Evolutionary conservation across 2,113 vertebrate genomes (phyloP), one percentile per base, ranked within the genome.

Genomic region (Catagonus wagneri): DNA sequence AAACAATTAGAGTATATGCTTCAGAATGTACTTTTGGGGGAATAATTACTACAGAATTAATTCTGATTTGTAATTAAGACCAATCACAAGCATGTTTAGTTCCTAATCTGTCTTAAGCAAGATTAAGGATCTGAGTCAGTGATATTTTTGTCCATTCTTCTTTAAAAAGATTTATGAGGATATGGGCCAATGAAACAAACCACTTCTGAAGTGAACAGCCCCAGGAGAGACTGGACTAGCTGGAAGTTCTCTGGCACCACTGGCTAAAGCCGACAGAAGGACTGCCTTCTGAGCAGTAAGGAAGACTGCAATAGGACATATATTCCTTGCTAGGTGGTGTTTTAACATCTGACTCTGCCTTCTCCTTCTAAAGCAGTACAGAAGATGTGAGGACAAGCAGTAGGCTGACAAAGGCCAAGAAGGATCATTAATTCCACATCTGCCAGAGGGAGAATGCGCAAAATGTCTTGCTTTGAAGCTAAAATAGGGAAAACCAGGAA

Each of bases 1-100:
- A 94, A 96, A 96, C 1, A 83, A 93, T 58, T 95, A 87, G 20
- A 80, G 7, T 71, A 44, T 54, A 88, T 36, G 58, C 34, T 81
- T 95, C 78, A 89, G 68, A 81, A 87, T 87, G 22, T 86, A 84
- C 29, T 71, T 36, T 61, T 66, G 5, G 5, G 44, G 34, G 39
- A 58, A 61, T 63, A 89, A 94, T 58, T 11, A 86, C 44, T 92
- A 6, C 15, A 89, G 72, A 92, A 74, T 93, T 81, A 89, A 75
- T 72, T 90, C 22, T 76, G 69, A 74, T n/a, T 81, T 25, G 61
- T 61, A 84, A 80, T 34, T 14, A 85, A 89, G 34, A 86, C 29
- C 29, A 88, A 93, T 61, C 17, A 54, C 27, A 89, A 88, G 66
- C 23, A 81, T 78, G n/a, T 83, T 66, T 85, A 29, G 29, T 29